phyloP scores from a whole-genome alignment of 1,140 invertebrate genomes.

The Phymorhynchus buccinoides region DNA sequence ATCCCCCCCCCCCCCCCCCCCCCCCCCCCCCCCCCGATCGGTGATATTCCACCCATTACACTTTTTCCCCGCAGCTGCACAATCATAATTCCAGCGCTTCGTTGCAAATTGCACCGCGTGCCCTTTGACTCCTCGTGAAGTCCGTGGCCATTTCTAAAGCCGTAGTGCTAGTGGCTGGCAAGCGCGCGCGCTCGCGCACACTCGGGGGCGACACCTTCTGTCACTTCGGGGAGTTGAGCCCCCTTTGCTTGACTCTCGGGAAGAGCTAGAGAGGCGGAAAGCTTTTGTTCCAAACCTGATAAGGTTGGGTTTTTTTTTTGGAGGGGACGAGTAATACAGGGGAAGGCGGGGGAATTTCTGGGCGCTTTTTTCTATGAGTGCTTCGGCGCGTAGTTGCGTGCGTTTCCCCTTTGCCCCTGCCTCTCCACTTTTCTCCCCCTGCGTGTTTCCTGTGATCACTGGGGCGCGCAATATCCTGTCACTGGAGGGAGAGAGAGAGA shows the following conservation, averaged over 20 bases:
- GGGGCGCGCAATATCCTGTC: constrained; percentile 36
- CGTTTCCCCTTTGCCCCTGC: constrained; percentile 7
- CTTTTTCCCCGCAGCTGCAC: constrained; percentile 33
- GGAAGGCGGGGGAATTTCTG: neutral
- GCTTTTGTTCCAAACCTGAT: constrained; percentile 29
- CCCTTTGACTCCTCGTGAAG: constrained; percentile 33
- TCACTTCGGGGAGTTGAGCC: constrained; percentile 26
- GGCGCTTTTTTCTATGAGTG: constrained; percentile 9
- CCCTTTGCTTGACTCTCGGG: constrained; percentile 30
- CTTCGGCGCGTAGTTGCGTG: constrained; percentile 17
- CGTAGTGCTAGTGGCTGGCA: no score
- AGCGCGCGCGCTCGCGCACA: neutral
- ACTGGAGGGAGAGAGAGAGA: neutral
- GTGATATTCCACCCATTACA: constrained; percentile 39
- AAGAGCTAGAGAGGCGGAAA: constrained; percentile 31
- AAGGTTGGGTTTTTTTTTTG: constrained; percentile 26
- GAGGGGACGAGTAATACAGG: no score
- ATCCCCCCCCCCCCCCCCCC: constrained; percentile 21
- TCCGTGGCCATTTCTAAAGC: constrained; percentile 33
- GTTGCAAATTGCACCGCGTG: constrained; percentile 40
- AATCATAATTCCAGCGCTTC: constrained; percentile 41
- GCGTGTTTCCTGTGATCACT: constrained; percentile 34
- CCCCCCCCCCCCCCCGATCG: constrained; percentile 30
- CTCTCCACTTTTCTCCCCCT: neutral
- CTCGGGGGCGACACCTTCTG: constrained; percentile 3